Evolutionary conservation across 2,888 invertebrate species (phyloP).

Genomic region (Oligia strigilis): DNA sequence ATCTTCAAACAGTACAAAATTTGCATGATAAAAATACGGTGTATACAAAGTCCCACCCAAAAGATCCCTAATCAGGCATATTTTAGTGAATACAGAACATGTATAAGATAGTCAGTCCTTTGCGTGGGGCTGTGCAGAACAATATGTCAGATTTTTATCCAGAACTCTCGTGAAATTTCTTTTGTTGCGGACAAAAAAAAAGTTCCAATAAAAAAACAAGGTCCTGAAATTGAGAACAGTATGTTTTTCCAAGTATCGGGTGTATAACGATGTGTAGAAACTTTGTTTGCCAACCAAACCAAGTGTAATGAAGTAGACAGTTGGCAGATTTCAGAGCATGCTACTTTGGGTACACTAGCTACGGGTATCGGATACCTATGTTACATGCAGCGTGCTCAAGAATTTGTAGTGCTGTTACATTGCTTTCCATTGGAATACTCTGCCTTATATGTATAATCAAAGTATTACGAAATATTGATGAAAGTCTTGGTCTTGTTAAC

Average conservation of each 20-base stretch:
- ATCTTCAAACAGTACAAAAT: slow-evolving; percentile 54
- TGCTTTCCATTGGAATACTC: slow-evolving; percentile 77
- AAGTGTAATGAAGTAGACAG: slow-evolving; percentile 59
- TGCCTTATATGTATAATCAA: neutral
- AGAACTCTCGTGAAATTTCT: slow-evolving; percentile 46
- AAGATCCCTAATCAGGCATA: slow-evolving; percentile 39
- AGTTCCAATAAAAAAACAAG: slow-evolving; percentile 33
- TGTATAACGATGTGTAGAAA: slow-evolving; percentile 48
- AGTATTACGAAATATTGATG: neutral
- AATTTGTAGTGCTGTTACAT: slow-evolving; percentile 70
- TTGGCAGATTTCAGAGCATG: slow-evolving; percentile 63
- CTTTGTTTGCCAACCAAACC: slow-evolving; percentile 51
- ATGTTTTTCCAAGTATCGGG: slow-evolving; percentile 44
- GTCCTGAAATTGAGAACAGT: slow-evolving; percentile 61
- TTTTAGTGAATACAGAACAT: slow-evolving; percentile 29
- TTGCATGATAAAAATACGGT: slow-evolving; percentile 55
- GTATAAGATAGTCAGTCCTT: slow-evolving; percentile 30
- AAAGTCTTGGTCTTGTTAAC: neutral
- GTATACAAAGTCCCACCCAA: slow-evolving; percentile 59
- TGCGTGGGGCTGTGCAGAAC: slow-evolving; percentile 59
- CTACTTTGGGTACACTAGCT: slow-evolving; percentile 55
- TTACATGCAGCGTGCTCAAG: slow-evolving; percentile 84
- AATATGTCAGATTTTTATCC: slow-evolving; percentile 48
- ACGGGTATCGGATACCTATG: slow-evolving; percentile 41
- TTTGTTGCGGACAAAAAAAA: slow-evolving; percentile 43